These are phyloP conservation scores for Etheostoma cragini DNA, from an alignment of 2,113 vertebrate species.

Conservation along the genomic window DNA sequence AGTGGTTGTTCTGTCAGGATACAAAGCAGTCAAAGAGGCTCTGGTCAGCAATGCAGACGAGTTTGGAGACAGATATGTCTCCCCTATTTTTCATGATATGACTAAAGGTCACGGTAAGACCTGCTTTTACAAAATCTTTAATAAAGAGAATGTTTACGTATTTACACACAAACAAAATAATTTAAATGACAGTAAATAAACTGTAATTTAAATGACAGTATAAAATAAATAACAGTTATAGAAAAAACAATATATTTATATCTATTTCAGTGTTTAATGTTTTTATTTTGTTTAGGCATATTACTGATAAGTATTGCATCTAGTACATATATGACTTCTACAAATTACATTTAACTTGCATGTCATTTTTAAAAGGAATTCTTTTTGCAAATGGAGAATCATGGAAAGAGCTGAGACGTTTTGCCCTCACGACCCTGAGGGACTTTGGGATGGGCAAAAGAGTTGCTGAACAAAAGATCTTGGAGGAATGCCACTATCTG, in stretches of 20 bases:
- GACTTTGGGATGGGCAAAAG: slow-evolving; percentile 82
- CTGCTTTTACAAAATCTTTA: not conserved
- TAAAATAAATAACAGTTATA: too few species aligned
- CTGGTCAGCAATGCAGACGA: slow-evolving; percentile 83
- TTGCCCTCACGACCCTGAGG: slow-evolving; percentile 73
- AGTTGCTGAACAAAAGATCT: slow-evolving; percentile 66
- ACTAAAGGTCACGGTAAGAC: slow-evolving; percentile 81
- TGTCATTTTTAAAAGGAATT: slow-evolving; percentile 60
- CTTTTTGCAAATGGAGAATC: slow-evolving; percentile 73
- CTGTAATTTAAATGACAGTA: too few species aligned
- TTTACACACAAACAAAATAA: not conserved
- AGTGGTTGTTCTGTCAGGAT: slow-evolving; percentile 86
- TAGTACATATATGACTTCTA: not conserved
- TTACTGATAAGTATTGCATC: not conserved
- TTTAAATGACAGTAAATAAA: too few species aligned
- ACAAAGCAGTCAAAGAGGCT: slow-evolving; percentile 86
- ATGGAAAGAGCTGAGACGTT: slow-evolving; percentile 78
- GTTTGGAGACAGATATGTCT: slow-evolving; percentile 84
- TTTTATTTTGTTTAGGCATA: not conserved
- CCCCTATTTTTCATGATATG: slow-evolving; percentile 78
- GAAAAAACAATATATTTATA: not conserved
- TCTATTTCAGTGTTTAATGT: not conserved
- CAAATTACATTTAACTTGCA: not conserved
- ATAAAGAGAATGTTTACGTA: not conserved
- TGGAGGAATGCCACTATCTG: slow-evolving; percentile 68